Conservation (phyloP, 2,888 invertebrate species). For the Argyresthia albistria region DNA sequence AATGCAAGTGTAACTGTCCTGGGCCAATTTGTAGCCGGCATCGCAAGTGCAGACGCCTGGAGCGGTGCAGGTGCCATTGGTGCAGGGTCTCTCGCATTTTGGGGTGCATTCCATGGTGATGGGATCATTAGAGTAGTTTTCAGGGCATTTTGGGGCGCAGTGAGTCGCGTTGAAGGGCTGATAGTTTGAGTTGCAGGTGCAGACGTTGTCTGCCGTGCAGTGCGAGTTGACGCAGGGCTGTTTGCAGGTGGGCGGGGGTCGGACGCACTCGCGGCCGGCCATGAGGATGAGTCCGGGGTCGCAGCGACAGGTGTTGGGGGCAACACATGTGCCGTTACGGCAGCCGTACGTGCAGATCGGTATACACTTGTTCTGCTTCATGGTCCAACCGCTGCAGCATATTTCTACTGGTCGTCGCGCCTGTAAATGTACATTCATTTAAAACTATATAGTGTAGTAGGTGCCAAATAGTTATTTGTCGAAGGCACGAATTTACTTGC, state of each 20-base stretch:
- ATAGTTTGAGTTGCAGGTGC: slow-evolving; percentile 2
- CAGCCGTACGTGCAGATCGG: slow-evolving; percentile 25
- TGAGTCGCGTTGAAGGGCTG: slow-evolving; percentile 8
- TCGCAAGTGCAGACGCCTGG: slow-evolving; percentile 45
- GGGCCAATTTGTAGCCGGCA: slow-evolving; percentile 25
- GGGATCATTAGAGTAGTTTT: neutral
- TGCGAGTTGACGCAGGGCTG: slow-evolving; percentile 29
- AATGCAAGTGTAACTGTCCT: slow-evolving; percentile 16
- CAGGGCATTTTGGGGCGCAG: slow-evolving; percentile 9
- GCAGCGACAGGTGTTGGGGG: slow-evolving; percentile 33
- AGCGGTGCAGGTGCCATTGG: slow-evolving; percentile 38
- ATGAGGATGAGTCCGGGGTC: slow-evolving; percentile 15
- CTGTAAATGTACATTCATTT: too few relatives aligned
- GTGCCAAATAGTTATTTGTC: too few relatives aligned
- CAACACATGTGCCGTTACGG: slow-evolving; percentile 29
- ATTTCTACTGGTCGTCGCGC: neutral
- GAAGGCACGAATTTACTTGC: too few relatives aligned
- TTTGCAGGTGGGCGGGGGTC: slow-evolving; percentile 23
- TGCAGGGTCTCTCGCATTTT: slow-evolving; percentile 24
- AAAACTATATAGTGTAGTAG: too few relatives aligned
- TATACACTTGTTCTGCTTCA: slow-evolving; percentile 4
- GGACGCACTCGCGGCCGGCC: slow-evolving; percentile 2
- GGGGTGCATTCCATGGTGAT: slow-evolving; percentile 12
- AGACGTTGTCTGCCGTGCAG: slow-evolving; percentile 8
- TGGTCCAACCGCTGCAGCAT: slow-evolving; percentile 7